phyloP scores from a whole-genome alignment of 2,888 invertebrate genomes.

The Drepanosiphum platanoidis region DNA sequence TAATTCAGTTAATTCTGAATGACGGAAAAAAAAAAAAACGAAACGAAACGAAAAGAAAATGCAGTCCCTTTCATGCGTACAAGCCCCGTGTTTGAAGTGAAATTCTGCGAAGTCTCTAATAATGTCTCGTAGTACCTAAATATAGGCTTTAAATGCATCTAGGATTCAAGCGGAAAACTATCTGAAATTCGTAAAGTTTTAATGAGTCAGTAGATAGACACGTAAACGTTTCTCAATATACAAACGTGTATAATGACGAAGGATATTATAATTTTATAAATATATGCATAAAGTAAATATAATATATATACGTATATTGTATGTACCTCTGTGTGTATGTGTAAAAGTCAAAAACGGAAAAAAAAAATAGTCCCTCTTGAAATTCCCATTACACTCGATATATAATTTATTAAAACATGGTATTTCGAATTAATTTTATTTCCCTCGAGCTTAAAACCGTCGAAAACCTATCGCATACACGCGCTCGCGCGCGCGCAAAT shows the following conservation, averaged over 20 bases:
- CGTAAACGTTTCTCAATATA: background rate
- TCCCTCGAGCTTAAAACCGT: background rate
- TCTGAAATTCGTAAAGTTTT: background rate
- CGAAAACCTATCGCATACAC: background rate
- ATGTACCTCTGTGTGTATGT: too few relatives aligned
- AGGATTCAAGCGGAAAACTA: background rate
- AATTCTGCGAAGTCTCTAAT: background rate
- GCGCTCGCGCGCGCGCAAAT: too few relatives aligned
- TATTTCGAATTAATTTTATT: conserved; percentile 10
- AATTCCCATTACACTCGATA: background rate
- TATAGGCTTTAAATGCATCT: background rate
- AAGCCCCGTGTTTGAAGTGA: background rate
- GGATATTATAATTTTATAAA: conserved; percentile 9
- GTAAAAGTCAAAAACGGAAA: background rate
- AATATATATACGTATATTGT: too few relatives aligned
- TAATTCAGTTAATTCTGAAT: too few relatives aligned
- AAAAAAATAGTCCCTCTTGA: background rate
- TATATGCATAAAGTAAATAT: too few relatives aligned
- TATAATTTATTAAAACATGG: background rate
- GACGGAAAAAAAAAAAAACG: too few relatives aligned
- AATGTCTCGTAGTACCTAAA: background rate
- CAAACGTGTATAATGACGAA: conserved; percentile 7
- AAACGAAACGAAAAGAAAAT: too few relatives aligned
- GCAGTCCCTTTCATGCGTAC: too few relatives aligned
- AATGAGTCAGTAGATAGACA: background rate